Evolutionary conservation across 1,140 invertebrate species (phyloP).

Genomic region (Trypoxylus dichotomus): DNA sequence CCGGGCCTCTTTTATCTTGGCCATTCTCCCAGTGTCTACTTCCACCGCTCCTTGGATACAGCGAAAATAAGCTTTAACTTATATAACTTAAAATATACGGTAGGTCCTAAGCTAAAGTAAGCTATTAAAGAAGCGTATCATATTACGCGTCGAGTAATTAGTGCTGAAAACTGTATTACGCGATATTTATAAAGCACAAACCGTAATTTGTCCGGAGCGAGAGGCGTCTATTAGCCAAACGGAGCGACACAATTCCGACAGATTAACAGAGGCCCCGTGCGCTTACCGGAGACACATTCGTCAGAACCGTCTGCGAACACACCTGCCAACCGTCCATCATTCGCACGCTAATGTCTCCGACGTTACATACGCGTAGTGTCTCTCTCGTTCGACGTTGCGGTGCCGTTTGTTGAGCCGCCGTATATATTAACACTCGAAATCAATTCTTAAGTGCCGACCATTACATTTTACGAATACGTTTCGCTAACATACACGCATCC

Average conservation of each 20-base stretch:
- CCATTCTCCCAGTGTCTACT: too few relatives aligned
- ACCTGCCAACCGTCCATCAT: constrained; percentile 41
- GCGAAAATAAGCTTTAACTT: too few relatives aligned
- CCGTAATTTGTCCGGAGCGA: constrained; percentile 36
- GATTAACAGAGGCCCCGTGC: constrained; percentile 8
- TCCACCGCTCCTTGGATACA: too few relatives aligned
- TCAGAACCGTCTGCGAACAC: constrained; percentile 35
- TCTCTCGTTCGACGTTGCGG: background rate
- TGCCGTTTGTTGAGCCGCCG: too few relatives aligned
- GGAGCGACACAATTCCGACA: constrained; percentile 26
- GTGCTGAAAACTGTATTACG: constrained; percentile 41
- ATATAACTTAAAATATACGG: too few relatives aligned
- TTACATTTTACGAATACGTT: background rate
- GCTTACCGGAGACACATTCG: constrained; percentile 39
- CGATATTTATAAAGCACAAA: constrained; percentile 36
- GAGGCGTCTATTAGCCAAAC: constrained; percentile 29
- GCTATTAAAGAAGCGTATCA: background rate
- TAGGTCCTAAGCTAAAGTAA: too few relatives aligned
- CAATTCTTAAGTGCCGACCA: constrained; percentile 6
- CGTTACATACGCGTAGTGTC: background rate
- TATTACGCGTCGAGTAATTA: constrained; percentile 38
- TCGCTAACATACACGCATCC: background rate
- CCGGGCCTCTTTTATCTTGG: too few relatives aligned
- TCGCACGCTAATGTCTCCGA: constrained; percentile 24
- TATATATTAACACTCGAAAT: constrained; percentile 3